Base-by-base conservation (phyloP, 2,797 vertebrate genomes). In the Perdix hodgsoniae region DNA sequence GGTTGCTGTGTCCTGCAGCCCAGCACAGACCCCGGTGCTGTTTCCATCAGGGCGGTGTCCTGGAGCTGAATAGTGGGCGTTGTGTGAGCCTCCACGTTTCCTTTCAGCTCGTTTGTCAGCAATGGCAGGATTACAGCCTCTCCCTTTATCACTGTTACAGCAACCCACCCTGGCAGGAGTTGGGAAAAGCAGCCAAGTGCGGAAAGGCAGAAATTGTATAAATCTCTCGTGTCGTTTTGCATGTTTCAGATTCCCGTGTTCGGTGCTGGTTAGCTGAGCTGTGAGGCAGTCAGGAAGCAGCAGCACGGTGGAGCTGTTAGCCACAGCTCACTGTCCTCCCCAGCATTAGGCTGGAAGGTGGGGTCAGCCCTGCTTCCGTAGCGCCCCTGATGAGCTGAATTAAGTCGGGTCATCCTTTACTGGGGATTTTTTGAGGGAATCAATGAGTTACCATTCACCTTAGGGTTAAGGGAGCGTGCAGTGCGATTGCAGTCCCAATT, bases 211-310 rank as follows among this genome's bases (percentile, higher is more conserved):
- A 54, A 52, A 39, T 60, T 1, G 0, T 5, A 2, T 35, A 18
- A 82, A 79, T n/a, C 79, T 47, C 19, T 31, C 14, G 31, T 21
- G 65, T 27, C 42, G 50, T 77, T 76, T 3, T 26, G n/a, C 49
- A 21, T 1, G 0, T 80, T 65, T n/a, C 29, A 11, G 81, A 26
- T 29, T 27, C 14, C 47, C 0, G 0, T 3, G 10, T 60, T 35
- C 1, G 5, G 59, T 5, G 8, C 24, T 2, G 64, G 52, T 78
- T 49, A 37, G 60, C 35, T 39, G 69, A 31, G 11, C 7, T 23
- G 21, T 8, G 66, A 94, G 77, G 44, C 19, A 54, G 6, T 42
- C 3, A 45, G 40, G 76, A 64, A 67, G 74, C 81, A 49, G 14
- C 65, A 33, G 56, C 24, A 10, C 27, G 15, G 45, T 23, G 5